Percentiles rank a stretch among this genome's conserved stretches.
phyloP scores from a whole-genome alignment of 1,140 invertebrate genomes.

The Cheumatopsyche charites region DNA sequence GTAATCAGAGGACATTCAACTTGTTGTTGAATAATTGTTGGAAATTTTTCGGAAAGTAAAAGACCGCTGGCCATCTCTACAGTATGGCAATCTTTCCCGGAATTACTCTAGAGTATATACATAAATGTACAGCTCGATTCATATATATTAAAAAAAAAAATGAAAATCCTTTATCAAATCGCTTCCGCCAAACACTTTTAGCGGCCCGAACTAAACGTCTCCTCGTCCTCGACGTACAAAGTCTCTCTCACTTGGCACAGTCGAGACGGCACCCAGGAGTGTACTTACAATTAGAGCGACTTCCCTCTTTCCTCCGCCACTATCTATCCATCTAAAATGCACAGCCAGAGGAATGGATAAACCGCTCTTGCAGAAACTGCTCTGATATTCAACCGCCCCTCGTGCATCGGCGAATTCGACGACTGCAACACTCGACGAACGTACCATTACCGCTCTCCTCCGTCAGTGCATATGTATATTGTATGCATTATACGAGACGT shows the following conservation, averaged over 20 bases:
- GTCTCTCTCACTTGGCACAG: conserved; percentile 54
- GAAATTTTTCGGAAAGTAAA: too few species aligned
- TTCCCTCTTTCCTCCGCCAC: conserved; percentile 48
- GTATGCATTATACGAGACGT: too few species aligned
- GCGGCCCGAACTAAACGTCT: background rate
- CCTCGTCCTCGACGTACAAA: background rate
- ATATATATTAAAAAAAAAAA: too few species aligned
- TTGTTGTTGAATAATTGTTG: too few species aligned
- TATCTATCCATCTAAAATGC: conserved; percentile 54
- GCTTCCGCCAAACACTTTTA: background rate
- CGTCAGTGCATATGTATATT: too few species aligned
- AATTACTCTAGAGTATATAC: too few species aligned
- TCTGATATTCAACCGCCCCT: conserved; percentile 18
- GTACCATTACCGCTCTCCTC: background rate
- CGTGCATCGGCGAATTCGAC: conserved; percentile 20
- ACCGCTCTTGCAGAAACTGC: background rate
- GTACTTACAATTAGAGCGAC: conserved; percentile 61
- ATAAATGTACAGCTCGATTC: too few species aligned
- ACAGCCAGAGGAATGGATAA: conserved; percentile 48
- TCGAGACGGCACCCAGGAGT: conserved; percentile 60
- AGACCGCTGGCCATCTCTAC: too few species aligned
- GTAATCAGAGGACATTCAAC: too few species aligned
- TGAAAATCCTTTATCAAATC: conserved; percentile 12
- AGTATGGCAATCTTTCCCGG: too few species aligned
- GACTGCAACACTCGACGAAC: background rate